phyloP scores from a whole-genome alignment of 2,113 vertebrate genomes.

The Cyrtonyx montezumae region DNA sequence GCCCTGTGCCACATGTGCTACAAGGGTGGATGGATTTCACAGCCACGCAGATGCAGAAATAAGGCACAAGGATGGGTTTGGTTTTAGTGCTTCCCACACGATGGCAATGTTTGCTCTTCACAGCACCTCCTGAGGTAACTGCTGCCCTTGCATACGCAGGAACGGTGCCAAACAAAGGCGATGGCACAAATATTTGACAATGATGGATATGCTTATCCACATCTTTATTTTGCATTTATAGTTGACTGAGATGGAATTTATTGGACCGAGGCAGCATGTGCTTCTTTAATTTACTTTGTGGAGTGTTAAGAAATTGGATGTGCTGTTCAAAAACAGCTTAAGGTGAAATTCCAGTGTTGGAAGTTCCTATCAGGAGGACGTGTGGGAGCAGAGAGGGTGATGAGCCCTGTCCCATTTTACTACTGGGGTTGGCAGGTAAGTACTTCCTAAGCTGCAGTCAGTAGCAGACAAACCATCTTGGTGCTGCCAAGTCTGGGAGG shows the following conservation, averaged over 20 bases:
- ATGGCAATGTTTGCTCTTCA: background rate
- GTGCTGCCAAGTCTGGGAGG: no score
- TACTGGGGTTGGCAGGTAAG: no score
- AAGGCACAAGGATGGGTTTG: fast-evolving
- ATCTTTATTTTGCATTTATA: background rate
- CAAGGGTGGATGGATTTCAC: background rate
- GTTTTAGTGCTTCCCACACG: background rate
- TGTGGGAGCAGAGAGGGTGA: no score
- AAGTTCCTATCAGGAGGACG: background rate
- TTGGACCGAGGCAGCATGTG: background rate
- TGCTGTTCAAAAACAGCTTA: background rate
- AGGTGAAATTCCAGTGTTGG: background rate
- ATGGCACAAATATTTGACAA: background rate
- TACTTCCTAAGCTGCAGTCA: no score
- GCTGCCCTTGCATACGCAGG: background rate
- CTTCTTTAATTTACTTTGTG: background rate
- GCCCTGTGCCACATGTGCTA: background rate
- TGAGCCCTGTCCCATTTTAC: no score
- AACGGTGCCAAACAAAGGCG: background rate
- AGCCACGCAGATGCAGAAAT: fast-evolving
- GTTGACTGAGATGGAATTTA: background rate
- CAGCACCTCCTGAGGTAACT: fast-evolving
- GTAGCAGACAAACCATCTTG: no score
- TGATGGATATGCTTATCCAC: fast-evolving
- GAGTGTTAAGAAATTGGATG: background rate